Evolutionary conservation across 2,113 vertebrate genomes (phyloP).

Genomic region (Alces alces): DNA sequence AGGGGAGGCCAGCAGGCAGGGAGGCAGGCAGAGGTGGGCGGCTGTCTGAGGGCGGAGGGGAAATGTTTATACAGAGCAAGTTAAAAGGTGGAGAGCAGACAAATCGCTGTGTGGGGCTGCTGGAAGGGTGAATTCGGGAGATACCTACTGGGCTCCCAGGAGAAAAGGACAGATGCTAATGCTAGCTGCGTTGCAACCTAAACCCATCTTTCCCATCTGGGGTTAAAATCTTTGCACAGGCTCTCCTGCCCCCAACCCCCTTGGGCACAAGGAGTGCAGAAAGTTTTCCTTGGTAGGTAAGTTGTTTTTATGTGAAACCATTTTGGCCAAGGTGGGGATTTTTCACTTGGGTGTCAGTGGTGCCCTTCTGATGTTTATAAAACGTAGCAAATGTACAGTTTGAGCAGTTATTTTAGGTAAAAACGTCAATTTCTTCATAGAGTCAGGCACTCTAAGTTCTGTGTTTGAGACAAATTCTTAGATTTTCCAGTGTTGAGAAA

Average conservation of each 20-base stretch:
- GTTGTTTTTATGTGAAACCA: slow-evolving; percentile 69
- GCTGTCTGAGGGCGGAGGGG: slow-evolving; percentile 9
- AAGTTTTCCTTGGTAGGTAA: slow-evolving; percentile 68
- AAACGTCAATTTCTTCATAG: slow-evolving; percentile 8
- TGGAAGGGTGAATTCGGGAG: not conserved
- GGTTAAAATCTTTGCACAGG: not conserved
- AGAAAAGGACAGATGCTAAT: not conserved
- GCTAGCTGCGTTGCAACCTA: not conserved
- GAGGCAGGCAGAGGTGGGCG: slow-evolving; percentile 34
- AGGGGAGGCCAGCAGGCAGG: slow-evolving; percentile 33
- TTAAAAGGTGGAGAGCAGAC: slow-evolving; percentile 6
- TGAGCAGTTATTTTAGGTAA: slow-evolving; percentile 34
- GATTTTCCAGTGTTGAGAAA: slow-evolving; percentile 30
- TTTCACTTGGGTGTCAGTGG: slow-evolving; percentile 68
- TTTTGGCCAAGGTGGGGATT: slow-evolving; percentile 56
- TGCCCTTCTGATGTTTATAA: slow-evolving; percentile 63
- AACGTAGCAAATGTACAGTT: slow-evolving; percentile 56
- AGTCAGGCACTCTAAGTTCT: not conserved
- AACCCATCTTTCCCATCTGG: not conserved
- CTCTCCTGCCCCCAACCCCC: slow-evolving; percentile 11
- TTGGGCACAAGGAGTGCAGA: slow-evolving; percentile 36
- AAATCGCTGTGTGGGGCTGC: not conserved
- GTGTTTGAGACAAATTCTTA: slow-evolving; percentile 12
- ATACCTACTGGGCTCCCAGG: not conserved
- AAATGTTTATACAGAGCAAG: slow-evolving; percentile 25